These are phyloP conservation scores for Laodelphax striatellus DNA, from an alignment of 1,140 invertebrate species.

Conservation along the genomic window DNA sequence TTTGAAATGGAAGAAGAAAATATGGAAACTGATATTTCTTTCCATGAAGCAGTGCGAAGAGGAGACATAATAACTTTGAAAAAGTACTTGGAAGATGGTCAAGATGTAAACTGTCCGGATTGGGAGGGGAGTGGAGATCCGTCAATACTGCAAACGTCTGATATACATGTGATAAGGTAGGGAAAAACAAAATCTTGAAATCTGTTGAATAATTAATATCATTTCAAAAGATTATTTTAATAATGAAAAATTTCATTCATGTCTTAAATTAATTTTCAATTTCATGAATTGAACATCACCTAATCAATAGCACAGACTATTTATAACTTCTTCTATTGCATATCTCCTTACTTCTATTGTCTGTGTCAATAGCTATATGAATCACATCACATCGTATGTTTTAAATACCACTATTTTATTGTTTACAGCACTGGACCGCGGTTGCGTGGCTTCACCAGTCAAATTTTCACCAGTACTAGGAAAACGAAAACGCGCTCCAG, in stretches of 20 bases:
- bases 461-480: too few relatives aligned
- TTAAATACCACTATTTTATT: slow-evolving; percentile 7
- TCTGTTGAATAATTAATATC: too few relatives aligned
- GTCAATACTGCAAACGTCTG: slow-evolving; percentile 32
- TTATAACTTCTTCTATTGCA: too few relatives aligned
- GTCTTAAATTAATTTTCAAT: too few relatives aligned
- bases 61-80: slow-evolving; percentile 26
- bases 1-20: background rate
- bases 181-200: slow-evolving; percentile 27
- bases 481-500: slow-evolving; percentile 19
- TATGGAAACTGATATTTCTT: background rate
- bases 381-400: too few relatives aligned
- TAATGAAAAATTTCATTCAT: too few relatives aligned
- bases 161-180: slow-evolving; percentile 1
- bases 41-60: slow-evolving; percentile 28
- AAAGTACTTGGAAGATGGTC: slow-evolving; percentile 25
- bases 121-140: slow-evolving; percentile 34
- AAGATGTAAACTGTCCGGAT: slow-evolving; percentile 33
- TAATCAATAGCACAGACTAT: too few relatives aligned
- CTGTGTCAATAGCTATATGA: too few relatives aligned
- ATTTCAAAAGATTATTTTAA: too few relatives aligned
- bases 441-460: too few relatives aligned
- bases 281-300: too few relatives aligned
- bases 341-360: too few relatives aligned
- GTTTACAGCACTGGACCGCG: slow-evolving; percentile 25